Percentiles rank a stretch among this genome's conserved stretches.
These are phyloP conservation scores for Sternarchorhynchus goeldii DNA, from an alignment of 2,797 vertebrate genomes.

Conservation along the genomic window DNA sequence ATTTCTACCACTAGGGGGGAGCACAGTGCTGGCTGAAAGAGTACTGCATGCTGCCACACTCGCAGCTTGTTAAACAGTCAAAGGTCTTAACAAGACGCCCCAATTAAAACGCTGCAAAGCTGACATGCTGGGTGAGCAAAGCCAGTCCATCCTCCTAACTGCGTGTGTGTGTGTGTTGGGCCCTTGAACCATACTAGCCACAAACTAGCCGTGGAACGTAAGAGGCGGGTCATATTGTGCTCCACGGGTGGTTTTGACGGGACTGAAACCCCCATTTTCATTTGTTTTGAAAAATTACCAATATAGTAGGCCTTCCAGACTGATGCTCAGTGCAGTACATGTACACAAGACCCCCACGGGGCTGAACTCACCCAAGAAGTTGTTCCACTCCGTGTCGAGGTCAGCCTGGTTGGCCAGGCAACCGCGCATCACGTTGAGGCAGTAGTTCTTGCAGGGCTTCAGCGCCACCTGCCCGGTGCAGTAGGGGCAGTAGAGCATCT, in stretches of 20 bases:
- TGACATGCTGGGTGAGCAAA: slow-evolving; percentile 45
- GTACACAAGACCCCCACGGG: too few relatives aligned
- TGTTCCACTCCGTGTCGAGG: slow-evolving; percentile 94
- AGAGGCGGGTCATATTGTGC: slow-evolving; percentile 11
- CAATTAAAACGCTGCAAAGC: slow-evolving; percentile 43
- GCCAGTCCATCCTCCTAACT: slow-evolving; percentile 42
- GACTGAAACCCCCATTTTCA: neutral
- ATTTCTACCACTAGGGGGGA: slow-evolving; percentile 66
- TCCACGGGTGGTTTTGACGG: too few relatives aligned
- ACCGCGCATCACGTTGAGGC: slow-evolving; percentile 94
- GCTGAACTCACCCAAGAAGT: slow-evolving; percentile 87
- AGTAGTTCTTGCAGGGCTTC: slow-evolving; percentile 97
- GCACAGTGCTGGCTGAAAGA: slow-evolving; percentile 34
- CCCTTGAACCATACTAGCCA: slow-evolving; percentile 23
- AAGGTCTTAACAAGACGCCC: slow-evolving; percentile 36
- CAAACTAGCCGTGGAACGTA: neutral
- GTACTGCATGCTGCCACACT: neutral
- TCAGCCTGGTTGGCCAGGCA: slow-evolving; percentile 97
- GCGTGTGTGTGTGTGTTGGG: slow-evolving; percentile 15
- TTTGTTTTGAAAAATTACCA: too few relatives aligned
- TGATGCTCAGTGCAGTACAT: too few relatives aligned
- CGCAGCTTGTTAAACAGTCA: slow-evolving; percentile 37
- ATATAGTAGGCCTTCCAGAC: too few relatives aligned
- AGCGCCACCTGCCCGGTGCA: slow-evolving; percentile 89
- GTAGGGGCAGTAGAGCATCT: slow-evolving; percentile 95